phyloP scores from a whole-genome alignment of 2,113 vertebrate genomes.

The Phycodurus eques region DNA sequence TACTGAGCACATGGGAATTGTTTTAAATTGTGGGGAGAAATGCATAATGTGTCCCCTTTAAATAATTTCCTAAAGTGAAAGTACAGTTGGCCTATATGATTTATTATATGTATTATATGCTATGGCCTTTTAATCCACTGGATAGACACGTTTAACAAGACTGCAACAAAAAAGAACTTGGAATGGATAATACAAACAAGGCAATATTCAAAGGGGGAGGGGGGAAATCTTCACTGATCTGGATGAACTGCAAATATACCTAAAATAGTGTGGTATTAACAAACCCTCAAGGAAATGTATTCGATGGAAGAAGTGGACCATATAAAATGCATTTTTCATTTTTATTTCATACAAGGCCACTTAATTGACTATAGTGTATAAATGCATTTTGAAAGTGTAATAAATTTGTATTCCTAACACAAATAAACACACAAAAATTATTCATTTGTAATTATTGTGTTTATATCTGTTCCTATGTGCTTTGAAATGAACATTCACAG shows the following conservation, averaged over 20 bases:
- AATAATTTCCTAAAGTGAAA: neutral
- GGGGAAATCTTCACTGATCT: neutral
- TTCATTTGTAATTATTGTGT: too few relatives aligned
- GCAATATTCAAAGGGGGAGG: neutral
- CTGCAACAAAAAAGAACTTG: neutral
- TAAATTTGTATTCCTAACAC: too few relatives aligned
- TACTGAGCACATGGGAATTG: too few relatives aligned
- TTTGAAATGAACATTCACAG: neutral
- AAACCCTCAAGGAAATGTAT: neutral
- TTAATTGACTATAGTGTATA: too few relatives aligned
- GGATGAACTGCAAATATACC: conserved; percentile 14
- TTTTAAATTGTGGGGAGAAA: neutral
- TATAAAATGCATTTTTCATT: too few relatives aligned
- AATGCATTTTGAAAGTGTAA: too few relatives aligned
- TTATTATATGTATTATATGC: neutral
- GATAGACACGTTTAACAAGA: neutral
- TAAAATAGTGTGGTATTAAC: conserved; percentile 43
- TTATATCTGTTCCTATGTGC: too few relatives aligned
- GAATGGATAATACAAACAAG: neutral
- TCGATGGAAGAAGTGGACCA: too few relatives aligned
- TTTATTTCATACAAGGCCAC: too few relatives aligned
- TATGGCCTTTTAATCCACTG: neutral
- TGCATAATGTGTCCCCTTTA: neutral
- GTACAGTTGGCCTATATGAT: neutral
- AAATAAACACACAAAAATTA: too few relatives aligned